Evolutionary conservation across 1,140 invertebrate species (phyloP).

Genomic region (Marisa cornuarietis): DNA sequence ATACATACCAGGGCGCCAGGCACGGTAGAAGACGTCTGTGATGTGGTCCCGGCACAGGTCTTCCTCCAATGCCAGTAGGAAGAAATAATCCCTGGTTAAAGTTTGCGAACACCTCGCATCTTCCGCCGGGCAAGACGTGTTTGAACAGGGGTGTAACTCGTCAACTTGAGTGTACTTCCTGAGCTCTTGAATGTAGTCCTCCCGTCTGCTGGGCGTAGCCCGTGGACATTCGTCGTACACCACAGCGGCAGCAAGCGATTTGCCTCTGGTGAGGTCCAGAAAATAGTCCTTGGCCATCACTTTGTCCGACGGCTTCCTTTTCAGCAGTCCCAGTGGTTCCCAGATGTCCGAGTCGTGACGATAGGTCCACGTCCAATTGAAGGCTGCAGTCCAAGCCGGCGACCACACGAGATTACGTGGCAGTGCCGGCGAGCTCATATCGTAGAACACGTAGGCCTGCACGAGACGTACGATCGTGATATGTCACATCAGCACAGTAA

Average conservation of each 20-base stretch:
- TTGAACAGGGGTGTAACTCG: slow-evolving; percentile 73
- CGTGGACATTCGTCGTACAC: background rate
- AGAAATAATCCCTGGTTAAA: slow-evolving; percentile 44
- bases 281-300: background rate
- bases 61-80: slow-evolving; percentile 73
- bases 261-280: background rate
- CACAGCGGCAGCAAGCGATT: background rate
- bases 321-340: slow-evolving; percentile 17
- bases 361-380: slow-evolving; percentile 84
- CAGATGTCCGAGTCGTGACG: slow-evolving; percentile 69
- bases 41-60: slow-evolving; percentile 71
- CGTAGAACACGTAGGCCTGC: slow-evolving; percentile 11
- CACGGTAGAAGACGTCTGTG: slow-evolving; percentile 87
- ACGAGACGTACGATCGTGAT: background rate
- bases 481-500: background rate
- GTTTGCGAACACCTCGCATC: slow-evolving; percentile 14
- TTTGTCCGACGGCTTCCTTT: background rate
- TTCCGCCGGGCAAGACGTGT: slow-evolving; percentile 5
- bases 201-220: slow-evolving; percentile 67
- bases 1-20: slow-evolving; percentile 29
- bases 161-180: slow-evolving; percentile 70
- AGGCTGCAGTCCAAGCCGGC: slow-evolving; percentile 45
- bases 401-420: background rate
- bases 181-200: slow-evolving; percentile 70
- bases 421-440: background rate